A percentile compares a stretch with the other conserved stretches of the same genome.
Evolutionary conservation across 23 tunicate genomes (phyloP).

Genomic region (Halocynthia aurantium): DNA sequence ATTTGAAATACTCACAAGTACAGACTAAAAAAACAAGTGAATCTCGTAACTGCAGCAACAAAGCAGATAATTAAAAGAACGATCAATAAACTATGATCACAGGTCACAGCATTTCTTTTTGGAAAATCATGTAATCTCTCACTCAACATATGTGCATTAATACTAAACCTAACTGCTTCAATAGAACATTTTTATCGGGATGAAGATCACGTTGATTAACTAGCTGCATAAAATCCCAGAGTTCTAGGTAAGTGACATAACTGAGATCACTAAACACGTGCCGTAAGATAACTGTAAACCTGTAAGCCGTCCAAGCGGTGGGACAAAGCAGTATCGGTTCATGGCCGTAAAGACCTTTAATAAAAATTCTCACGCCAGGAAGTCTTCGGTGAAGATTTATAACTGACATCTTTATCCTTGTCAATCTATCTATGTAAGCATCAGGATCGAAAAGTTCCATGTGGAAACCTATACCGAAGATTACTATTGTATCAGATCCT

Average conservation of each 20-base stretch:
- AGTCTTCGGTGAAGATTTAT: conserved; percentile 25
- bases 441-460: conserved; percentile 42
- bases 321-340: background rate
- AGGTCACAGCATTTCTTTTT: too few relatives aligned
- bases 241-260: conserved; percentile 9
- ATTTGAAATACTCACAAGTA: too few relatives aligned
- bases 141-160: too few relatives aligned
- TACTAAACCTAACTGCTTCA: too few relatives aligned
- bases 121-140: too few relatives aligned
- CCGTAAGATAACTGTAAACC: conserved; percentile 13
- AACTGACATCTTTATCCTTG: conserved; percentile 27
- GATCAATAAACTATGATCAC: too few relatives aligned
- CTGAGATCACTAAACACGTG: conserved; percentile 15
- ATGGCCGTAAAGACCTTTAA: conserved; percentile 48
- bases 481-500: conserved; percentile 46
- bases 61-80: too few relatives aligned
- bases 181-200: too few relatives aligned
- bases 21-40: too few relatives aligned
- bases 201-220: too few relatives aligned
- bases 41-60: too few relatives aligned
- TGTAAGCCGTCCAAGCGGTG: conserved; percentile 24
- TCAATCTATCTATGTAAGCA: conserved; percentile 30
- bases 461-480: conserved; percentile 49
- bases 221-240: background rate
- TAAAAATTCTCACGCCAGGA: conserved; percentile 35